phyloP scores from a whole-genome alignment of 1,140 invertebrate species.

The Oscheius sp. region DNA sequence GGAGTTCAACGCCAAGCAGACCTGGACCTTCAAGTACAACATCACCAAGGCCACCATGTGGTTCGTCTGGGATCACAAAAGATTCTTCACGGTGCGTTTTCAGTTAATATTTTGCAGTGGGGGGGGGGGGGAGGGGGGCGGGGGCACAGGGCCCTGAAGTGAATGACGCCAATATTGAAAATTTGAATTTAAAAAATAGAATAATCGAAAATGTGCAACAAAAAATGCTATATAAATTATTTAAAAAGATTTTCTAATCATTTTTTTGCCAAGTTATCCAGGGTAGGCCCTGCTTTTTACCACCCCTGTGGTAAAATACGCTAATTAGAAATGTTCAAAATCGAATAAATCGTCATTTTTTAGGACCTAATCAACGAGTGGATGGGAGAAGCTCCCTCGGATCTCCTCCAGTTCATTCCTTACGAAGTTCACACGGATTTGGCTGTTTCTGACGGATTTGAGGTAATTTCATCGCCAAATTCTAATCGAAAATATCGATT shows the following conservation, averaged over 20 bases:
- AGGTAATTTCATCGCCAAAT: neutral
- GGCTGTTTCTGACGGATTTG: slow-evolving; percentile 67
- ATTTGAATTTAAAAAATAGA: neutral
- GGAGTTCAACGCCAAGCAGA: slow-evolving; percentile 64
- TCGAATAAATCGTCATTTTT: neutral
- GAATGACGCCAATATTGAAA: too few species aligned
- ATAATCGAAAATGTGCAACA: too few species aligned
- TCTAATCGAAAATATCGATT: slow-evolving; percentile 60
- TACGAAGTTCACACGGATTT: slow-evolving; percentile 92
- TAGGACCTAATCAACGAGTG: slow-evolving; percentile 88
- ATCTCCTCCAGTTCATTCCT: slow-evolving; percentile 89
- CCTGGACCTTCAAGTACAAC: slow-evolving; percentile 63
- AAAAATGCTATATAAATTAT: too few species aligned
- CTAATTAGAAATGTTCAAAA: too few species aligned
- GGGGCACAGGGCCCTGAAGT: too few species aligned
- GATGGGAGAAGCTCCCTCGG: slow-evolving; percentile 80
- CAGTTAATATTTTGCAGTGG: slow-evolving; percentile 6
- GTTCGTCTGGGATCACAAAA: slow-evolving; percentile 65
- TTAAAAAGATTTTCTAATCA: too few species aligned
- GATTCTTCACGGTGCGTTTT: slow-evolving; percentile 61
- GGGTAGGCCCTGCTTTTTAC: too few species aligned
- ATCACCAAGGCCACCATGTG: slow-evolving; percentile 62
- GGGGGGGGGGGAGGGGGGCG: too few species aligned
- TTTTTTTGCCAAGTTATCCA: too few species aligned
- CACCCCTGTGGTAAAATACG: too few species aligned